Evolutionary conservation across 2,797 vertebrate species (phyloP), one percentile per base, ranked within the genome.

Genomic region (Gila robusta): DNA sequence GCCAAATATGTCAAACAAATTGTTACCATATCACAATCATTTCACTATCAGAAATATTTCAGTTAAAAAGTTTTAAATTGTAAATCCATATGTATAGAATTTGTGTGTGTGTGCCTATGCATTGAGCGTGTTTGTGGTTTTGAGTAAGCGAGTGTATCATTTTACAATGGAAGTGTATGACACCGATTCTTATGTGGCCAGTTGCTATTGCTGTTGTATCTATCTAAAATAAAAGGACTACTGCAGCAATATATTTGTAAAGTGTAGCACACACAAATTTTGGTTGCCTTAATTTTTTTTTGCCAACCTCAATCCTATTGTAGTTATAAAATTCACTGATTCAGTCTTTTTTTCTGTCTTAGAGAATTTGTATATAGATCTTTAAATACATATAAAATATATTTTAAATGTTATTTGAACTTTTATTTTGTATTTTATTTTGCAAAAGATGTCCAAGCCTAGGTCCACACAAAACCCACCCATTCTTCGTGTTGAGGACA

Each of bases 381-480:
- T 95, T 95, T 95, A 96, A 95, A 96, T 95, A 95, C 91, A 95
- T 94, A 94, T 95, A 95, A 94, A 94, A 94, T 96, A 95, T 96
- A 96, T 96, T 96, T 96, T 96, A 94, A 93, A 95, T 95, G 94
- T 95, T 91, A 94, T 96, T 95, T 91, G 86, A 92, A 94, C 92
- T 83, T 95, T 95, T 95, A 89, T 94, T 94, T 94, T 92, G 91
- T 94, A 94, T 85, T 95, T 94, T 79, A 74, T 41, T 81, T 83
- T 80, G 47, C 89, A 92, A 93, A 91, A 93, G 91, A 89, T 88
- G 74, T 93, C 91, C 90, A 91, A 90, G 91, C 28, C 28, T 54
- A 37, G 73, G 94, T 93, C 93, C 85, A 88, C 89, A 91, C 92
- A 91, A 91, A 49, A 92, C 90, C 92, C 92, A 94, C 93, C 88